Base-by-base conservation (phyloP, 2,113 vertebrate genomes). In the Anguilla japonica region DNA sequence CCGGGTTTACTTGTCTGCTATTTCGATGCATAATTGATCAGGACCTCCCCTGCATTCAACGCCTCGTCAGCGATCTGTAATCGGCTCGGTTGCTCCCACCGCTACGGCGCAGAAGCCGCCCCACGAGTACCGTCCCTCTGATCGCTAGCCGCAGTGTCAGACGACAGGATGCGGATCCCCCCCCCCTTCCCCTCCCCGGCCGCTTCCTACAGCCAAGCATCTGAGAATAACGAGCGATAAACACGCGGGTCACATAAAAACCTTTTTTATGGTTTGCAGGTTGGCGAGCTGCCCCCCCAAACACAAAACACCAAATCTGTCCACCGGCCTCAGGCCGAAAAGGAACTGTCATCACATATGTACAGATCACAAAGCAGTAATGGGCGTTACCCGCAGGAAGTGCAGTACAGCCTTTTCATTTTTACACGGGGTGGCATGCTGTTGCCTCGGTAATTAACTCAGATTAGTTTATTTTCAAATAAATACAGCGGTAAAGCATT, bases 401-500 rank as follows among this genome's bases (percentile, higher is more conserved):
- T 95, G 95, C 95, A 85, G 93, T 92, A 89, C 87, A 89, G 87
- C 91, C 92, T 82, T 87, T 81, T 86, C 50, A 84, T 91, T 93
- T 89, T 91, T 93, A 94, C 91, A 90, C 91, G 92, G 90, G 89
- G 88, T 94, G 95, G 94, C 95, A 92, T 89, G 89, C 88, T 87
- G 95, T 94, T 96, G 95, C 92, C 92, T 94, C 91, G 94, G 94
- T 94, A 75, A 94, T 95, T 95, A 95, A 94, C 92, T 94, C 60
- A 20, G 22, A 26, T 88, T 88, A 90, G 90, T 84, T 26, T 83
- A 87, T 90, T 90, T 95, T 95, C 94, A 91, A 95, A 96, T 96
- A 96, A 95, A 95, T 94, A 94, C 93, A 96, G 93, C 93, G 91
- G 89, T 94, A 94, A 93, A 93, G 92, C 93, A 95, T 94, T 95